Evolutionary conservation across 2,797 vertebrate genomes (phyloP).

Genomic region (Melanotaenia trifasciata): DNA sequence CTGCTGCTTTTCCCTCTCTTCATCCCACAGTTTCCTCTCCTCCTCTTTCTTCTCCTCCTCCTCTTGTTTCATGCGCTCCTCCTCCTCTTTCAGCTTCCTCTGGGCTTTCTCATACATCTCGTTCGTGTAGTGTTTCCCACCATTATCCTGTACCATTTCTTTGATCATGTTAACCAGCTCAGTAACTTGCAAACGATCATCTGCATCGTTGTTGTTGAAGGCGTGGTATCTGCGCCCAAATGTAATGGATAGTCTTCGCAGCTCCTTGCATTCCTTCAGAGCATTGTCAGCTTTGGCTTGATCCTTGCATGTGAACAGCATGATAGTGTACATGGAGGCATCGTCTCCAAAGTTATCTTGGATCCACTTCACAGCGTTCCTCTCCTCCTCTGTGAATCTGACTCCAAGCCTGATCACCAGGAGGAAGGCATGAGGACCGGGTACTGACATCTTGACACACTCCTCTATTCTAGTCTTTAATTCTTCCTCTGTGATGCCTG

Average conservation of each 20-base stretch:
- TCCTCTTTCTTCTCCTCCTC: slow-evolving; percentile 73
- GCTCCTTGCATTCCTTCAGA: slow-evolving; percentile 74
- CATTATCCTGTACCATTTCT: slow-evolving; percentile 76
- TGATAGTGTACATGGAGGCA: slow-evolving; percentile 79
- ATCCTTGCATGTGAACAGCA: slow-evolving; percentile 80
- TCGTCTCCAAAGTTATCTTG: slow-evolving; percentile 80
- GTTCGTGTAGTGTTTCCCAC: slow-evolving; percentile 78
- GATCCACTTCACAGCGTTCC: slow-evolving; percentile 80
- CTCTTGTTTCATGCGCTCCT: slow-evolving; percentile 61
- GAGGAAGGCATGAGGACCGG: slow-evolving; percentile 79
- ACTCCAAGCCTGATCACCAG: slow-evolving; percentile 79
- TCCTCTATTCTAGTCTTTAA: slow-evolving; percentile 75
- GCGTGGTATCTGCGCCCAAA: slow-evolving; percentile 79
- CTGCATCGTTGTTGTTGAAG: slow-evolving; percentile 79
- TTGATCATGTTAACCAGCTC: slow-evolving; percentile 77
- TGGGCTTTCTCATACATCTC: slow-evolving; percentile 78
- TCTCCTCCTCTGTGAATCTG: slow-evolving; percentile 75
- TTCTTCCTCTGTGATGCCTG: slow-evolving; percentile 65
- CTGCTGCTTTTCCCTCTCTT: slow-evolving; percentile 65
- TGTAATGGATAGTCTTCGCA: slow-evolving; percentile 71
- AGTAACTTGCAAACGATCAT: slow-evolving; percentile 70
- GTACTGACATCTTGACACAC: slow-evolving; percentile 75
- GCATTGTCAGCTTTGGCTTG: slow-evolving; percentile 75
- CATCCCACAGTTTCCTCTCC: slow-evolving; percentile 74
- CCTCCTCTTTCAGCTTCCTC: slow-evolving; percentile 71